Base-by-base conservation (phyloP, 1,140 invertebrate genomes). In the Drosophila erecta region DNA sequence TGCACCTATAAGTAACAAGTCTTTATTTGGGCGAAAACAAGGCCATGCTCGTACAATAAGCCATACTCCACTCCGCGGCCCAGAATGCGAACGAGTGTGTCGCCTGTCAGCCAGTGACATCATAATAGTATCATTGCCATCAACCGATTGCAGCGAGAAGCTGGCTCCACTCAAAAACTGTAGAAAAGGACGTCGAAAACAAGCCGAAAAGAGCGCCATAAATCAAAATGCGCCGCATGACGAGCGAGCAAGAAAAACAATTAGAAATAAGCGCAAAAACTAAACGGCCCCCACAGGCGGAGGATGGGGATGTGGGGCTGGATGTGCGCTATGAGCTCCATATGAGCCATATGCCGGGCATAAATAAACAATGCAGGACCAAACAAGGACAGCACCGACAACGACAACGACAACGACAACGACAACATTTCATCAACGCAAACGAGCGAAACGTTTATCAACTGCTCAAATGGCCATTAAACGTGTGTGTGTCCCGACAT, bases 391-490 rank as follows among this genome's bases (percentile, higher is more conserved):
- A 17, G 10, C 30, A 44, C 30, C 30, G 30, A 74, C 53, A 41
- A 77, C 38, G 50, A 58, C 65, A 72, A 79, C 30, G 30, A 74
- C 53, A 41, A 77, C 38, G 50, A 58, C 65, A 72, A 79, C 67
- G 73, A 90, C 86, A 81, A 90, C 83, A 90, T 90, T 90, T 90
- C 87, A 90, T 90, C 87, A 90, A 90, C 87, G 79, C 76, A 83
- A 80, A 80, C 76, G 87, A 90, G 87, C 76, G 81, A 91, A 89
- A 84, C 90, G 90, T 91, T 91, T 91, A 91, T 91, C 90, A 91
- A 90, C 83, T 90, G 90, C 83, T 91, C 90, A 91, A 91, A 91
- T 90, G 86, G 81, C 90, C 90, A 91, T 91, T 91, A 91, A 91
- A 91, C 91, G 90, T 90, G 90, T 90, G 59, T 60, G 76, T 72